Evolutionary conservation across 2,888 invertebrate genomes (phyloP).

Genomic region (Frankliniella intonsa): DNA sequence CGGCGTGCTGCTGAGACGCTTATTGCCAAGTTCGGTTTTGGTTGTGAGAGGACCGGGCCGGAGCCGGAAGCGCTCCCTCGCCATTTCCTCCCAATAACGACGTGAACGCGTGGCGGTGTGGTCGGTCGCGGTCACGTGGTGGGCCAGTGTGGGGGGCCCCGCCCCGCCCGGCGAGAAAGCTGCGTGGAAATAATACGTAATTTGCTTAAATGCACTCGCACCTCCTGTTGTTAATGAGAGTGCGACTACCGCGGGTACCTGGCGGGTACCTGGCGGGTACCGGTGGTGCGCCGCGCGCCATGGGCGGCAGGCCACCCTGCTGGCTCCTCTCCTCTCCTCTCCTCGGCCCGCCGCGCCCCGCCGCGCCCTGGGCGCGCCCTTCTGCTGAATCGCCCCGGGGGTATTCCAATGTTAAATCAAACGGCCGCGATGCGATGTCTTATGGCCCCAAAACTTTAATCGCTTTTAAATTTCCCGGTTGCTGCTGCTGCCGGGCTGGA

Average conservation of each 20-base stretch:
- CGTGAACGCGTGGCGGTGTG: not conserved
- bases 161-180: not conserved
- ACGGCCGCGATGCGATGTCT: not conserved
- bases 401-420: not conserved
- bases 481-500: too few relatives aligned
- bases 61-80: not conserved
- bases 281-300: too few relatives aligned
- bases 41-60: too few relatives aligned
- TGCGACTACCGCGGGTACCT: too few relatives aligned
- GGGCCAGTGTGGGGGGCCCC: not conserved
- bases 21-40: too few relatives aligned
- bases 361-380: not conserved
- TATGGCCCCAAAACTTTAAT: not conserved
- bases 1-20: too few relatives aligned
- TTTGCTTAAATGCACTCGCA: not conserved
- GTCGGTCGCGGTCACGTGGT: not conserved
- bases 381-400: not conserved
- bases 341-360: not conserved
- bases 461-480: not conserved
- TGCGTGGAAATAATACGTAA: not conserved
- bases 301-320: not conserved
- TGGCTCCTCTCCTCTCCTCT: not conserved
- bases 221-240: not conserved
- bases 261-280: too few relatives aligned
- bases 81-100: not conserved